Evolutionary conservation across 2,888 invertebrate genomes (phyloP).

Genomic region (Melanostoma scalare): DNA sequence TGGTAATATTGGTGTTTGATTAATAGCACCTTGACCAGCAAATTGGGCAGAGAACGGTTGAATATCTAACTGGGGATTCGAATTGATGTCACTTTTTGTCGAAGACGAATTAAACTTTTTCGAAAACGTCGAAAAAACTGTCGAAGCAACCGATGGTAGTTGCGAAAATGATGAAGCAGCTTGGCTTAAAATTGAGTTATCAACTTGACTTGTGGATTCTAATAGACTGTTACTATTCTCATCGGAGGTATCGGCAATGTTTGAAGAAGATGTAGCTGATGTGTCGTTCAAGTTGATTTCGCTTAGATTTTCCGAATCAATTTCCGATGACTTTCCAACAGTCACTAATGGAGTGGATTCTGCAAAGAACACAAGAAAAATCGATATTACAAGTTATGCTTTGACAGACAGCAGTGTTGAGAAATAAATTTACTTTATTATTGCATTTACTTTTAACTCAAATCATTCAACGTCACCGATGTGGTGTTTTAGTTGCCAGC

Average conservation of each 20-base stretch:
- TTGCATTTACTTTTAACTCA: too few species aligned
- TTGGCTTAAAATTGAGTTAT: conserved; percentile 79
- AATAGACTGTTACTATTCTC: conserved; percentile 76
- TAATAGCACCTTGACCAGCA: conserved; percentile 29
- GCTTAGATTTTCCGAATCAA: conserved; percentile 82
- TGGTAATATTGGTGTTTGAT: conserved; percentile 43
- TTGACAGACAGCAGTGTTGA: neutral
- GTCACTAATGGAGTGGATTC: conserved; percentile 80
- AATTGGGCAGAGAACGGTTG: conserved; percentile 77
- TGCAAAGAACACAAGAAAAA: conserved; percentile 68
- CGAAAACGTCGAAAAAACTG: conserved; percentile 85
- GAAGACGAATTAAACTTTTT: conserved; percentile 79
- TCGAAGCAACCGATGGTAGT: conserved; percentile 85
- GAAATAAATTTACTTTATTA: too few species aligned
- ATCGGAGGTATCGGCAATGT: conserved; percentile 76
- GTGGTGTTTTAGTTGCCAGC: too few species aligned
- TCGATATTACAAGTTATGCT: neutral
- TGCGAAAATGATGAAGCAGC: conserved; percentile 83
- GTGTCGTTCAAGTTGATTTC: conserved; percentile 83
- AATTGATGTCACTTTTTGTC: conserved; percentile 72
- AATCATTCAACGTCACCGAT: too few species aligned
- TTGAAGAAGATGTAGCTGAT: conserved; percentile 38
- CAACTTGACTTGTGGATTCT: conserved; percentile 74
- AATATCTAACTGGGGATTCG: conserved; percentile 77
- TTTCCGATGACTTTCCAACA: conserved; percentile 78